phyloP scores from a whole-genome alignment of 2,113 vertebrate genomes.

The Falco punctatus region DNA sequence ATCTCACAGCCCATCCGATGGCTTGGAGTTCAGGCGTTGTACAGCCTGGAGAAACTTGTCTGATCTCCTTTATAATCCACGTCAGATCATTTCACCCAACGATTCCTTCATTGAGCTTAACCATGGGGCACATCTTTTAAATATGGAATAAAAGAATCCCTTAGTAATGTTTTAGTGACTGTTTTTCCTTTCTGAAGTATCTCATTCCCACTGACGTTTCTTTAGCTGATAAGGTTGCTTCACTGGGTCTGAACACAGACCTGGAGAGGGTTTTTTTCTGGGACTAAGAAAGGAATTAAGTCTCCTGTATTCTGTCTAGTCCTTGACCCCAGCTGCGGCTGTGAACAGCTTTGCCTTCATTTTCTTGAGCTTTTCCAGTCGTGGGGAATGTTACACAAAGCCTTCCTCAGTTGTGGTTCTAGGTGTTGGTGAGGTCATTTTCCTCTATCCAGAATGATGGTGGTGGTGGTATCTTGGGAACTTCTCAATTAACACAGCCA shows the following conservation, averaged over 20 bases:
- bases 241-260: accelerated
- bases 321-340: neutral
- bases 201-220: neutral
- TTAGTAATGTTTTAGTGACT: neutral
- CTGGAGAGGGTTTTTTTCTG: neutral
- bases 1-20: neutral
- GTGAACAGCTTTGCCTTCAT: neutral
- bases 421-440: neutral
- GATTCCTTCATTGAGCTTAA: neutral
- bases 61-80: neutral
- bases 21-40: neutral
- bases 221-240: neutral
- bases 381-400: neutral
- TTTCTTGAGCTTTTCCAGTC: neutral
- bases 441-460: neutral
- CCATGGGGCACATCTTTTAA: neutral
- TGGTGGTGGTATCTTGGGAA: neutral
- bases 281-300: neutral
- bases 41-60: neutral
- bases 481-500: neutral
- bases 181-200: neutral
- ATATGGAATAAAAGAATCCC: neutral
- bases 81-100: neutral
- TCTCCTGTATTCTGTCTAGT: neutral
- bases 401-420: neutral